Evolutionary conservation across 2,113 vertebrate genomes (phyloP).

Genomic region (Turdus rufiventris): DNA sequence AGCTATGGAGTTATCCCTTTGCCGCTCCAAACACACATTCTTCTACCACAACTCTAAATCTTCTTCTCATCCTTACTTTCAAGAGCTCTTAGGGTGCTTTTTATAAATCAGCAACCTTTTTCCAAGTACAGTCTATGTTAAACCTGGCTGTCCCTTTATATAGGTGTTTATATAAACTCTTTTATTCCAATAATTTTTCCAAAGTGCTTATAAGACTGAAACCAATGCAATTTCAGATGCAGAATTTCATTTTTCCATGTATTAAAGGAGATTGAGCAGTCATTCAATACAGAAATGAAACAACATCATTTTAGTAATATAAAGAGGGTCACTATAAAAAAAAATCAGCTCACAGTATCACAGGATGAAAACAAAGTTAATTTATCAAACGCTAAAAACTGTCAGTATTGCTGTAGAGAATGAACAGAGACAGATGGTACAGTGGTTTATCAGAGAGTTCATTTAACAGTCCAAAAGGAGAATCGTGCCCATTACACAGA

Average conservation of each 20-base stretch:
- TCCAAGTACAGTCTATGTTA: background rate
- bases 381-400: background rate
- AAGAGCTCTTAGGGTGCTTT: background rate
- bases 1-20: background rate
- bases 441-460: background rate
- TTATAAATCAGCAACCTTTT: background rate
- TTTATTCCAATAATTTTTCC: background rate
- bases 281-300: constrained; percentile 25
- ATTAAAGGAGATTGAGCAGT: background rate
- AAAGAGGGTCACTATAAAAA: constrained; percentile 32
- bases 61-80: background rate
- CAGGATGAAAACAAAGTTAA: background rate
- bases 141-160: background rate
- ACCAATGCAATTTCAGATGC: constrained; percentile 13
- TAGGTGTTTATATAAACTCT: background rate
- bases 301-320: background rate
- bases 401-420: constrained; percentile 25
- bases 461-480: background rate
- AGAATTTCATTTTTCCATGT: constrained; percentile 1
- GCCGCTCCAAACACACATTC: background rate
- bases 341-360: constrained; percentile 27
- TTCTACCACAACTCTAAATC: background rate
- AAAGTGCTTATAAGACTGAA: background rate
- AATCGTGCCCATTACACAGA: background rate
- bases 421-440: background rate